Base-by-base conservation (phyloP, 2,888 invertebrate species). In the Coronaproctus castanopsis region DNA sequence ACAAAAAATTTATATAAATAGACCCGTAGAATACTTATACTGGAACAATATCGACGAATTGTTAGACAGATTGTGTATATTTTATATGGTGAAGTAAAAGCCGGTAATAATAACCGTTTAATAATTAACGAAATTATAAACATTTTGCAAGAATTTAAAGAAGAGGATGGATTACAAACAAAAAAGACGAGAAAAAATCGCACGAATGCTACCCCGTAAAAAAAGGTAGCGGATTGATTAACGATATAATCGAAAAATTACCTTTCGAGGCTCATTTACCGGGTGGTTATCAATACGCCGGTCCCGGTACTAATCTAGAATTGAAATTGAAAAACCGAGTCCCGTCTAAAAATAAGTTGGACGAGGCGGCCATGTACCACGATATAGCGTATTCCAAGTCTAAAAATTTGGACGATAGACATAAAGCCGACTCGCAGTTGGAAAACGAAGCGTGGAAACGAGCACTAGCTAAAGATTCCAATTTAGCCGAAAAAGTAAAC, bases 321-420 rank as follows among this genome's bases (percentile, higher is more conserved):
- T 61, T 67, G 59, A 60, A 68, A n/a, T 59, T 70, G 50, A 64
- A 63, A 36, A 61, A 70, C 36, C 69, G 69, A 19, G 70, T 71
- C 65, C 59, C 49, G 23, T 70, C 70, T 18, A 64, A 68, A 21
- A 69, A 70, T 64, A 59, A 60, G 2, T 62, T 70, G 24, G 70
- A 71, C 64, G 53, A 53, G 22, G 53, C 53, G 21, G 20, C 21
- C 18, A 53, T 53, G 53, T 3, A 66, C n/a, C 69, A 69, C 64
- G 69, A 70, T 63, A 69, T 69, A 53, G 66, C 67, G 2, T 70
- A 70, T 52, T 58, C 61, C n/a, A 48, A 61, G 19, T 61, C 61
- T 58, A 63, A 60, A 8, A 57, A 62, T 48, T 20, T 63, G 10
- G 53, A 22, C 21, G 57, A 54, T 14, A 55, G 64, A 18, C 49